Percentiles rank a stretch among this genome's conserved stretches.
Evolutionary conservation across 2,888 invertebrate genomes (phyloP).

Genomic region (Macrosiphum euphorbiae): DNA sequence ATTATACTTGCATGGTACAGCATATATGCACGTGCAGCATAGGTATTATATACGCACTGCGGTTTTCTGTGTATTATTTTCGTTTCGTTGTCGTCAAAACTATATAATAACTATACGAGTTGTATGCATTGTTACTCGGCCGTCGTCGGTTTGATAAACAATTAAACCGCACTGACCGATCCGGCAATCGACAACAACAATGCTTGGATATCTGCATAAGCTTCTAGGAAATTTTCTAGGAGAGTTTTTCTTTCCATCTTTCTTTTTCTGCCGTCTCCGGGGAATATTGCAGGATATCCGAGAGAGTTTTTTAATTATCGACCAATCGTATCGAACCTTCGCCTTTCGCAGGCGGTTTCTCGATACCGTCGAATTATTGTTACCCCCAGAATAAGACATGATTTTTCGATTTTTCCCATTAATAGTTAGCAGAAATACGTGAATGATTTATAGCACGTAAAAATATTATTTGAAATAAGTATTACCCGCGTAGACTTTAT

Average conservation of each 20-base stretch:
- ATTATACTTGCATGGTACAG: not conserved
- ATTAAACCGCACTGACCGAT: not conserved
- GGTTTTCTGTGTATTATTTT: not conserved
- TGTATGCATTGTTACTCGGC: not conserved
- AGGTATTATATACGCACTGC: not conserved
- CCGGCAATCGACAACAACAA: not conserved
- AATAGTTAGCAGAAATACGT: not conserved
- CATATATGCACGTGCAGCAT: not conserved
- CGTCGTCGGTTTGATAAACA: not conserved
- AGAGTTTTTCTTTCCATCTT: not conserved
- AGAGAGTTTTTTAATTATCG: not conserved
- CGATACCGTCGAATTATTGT: not conserved
- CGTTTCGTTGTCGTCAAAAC: not conserved
- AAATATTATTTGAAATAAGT: not conserved
- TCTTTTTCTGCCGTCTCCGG: too few relatives aligned
- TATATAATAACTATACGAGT: not conserved
- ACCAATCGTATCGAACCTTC: not conserved
- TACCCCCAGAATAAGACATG: not conserved
- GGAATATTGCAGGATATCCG: too few relatives aligned
- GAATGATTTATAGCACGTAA: not conserved
- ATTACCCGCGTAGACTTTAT: not conserved
- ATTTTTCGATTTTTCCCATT: not conserved
- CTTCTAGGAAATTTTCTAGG: not conserved
- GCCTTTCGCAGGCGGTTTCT: not conserved
- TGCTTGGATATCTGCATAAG: not conserved